Percentiles rank a stretch among this genome's conserved stretches.
phyloP scores from a whole-genome alignment of 2,797 vertebrate species.

The Cheracebus regulus region DNA sequence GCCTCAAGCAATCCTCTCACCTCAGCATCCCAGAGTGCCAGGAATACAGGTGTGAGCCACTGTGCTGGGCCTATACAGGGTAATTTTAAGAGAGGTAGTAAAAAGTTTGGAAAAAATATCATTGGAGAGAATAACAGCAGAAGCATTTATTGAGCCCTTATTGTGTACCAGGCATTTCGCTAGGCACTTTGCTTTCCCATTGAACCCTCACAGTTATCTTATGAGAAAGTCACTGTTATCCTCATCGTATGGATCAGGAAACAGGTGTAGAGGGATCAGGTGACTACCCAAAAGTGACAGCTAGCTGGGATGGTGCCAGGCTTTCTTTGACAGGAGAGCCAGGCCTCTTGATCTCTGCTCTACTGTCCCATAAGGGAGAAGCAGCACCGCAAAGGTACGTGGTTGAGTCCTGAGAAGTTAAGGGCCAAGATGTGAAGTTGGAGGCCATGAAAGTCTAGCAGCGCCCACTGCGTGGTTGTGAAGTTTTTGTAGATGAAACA shows the following conservation, averaged over 20 bases:
- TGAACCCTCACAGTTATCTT: background rate
- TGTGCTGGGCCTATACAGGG: background rate
- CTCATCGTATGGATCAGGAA: background rate
- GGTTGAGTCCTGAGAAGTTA: background rate
- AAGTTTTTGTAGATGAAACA: background rate
- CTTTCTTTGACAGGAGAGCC: background rate
- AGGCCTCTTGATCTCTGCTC: background rate
- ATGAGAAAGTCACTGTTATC: background rate
- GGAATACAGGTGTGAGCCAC: too few relatives aligned
- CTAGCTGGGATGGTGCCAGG: background rate
- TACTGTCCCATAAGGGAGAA: background rate
- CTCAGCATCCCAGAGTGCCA: too few relatives aligned
- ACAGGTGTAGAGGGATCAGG: background rate
- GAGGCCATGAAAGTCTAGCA: background rate
- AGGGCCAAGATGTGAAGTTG: background rate
- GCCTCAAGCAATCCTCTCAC: too few relatives aligned
- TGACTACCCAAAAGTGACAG: background rate
- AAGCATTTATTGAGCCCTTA: background rate
- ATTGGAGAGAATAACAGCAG: background rate
- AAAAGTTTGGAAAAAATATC: background rate
- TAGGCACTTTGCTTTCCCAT: background rate
- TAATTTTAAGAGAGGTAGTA: background rate
- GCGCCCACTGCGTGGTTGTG: background rate
- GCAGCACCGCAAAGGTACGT: background rate
- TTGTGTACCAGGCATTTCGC: background rate